phyloP scores from a whole-genome alignment of 1,140 invertebrate species.

The Aethina tumida region DNA sequence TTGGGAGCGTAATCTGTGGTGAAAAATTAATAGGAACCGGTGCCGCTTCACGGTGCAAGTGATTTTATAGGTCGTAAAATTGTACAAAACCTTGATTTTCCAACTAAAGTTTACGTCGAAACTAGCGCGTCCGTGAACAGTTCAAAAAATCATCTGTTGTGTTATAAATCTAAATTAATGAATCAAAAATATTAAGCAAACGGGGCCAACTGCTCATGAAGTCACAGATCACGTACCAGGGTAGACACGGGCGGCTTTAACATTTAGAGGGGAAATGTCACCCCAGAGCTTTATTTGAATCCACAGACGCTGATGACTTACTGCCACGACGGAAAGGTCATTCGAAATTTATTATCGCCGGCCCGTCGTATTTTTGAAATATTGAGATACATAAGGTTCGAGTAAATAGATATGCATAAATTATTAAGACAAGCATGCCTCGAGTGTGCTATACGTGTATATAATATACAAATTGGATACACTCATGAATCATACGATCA shows the following conservation, averaged over 20 bases:
- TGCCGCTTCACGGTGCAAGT: no score
- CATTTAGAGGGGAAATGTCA: conserved; percentile 28
- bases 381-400: conserved; percentile 7
- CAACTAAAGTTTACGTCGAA: no score
- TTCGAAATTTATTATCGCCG: conserved; percentile 25
- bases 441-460: no score
- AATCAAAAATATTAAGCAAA: conserved; percentile 20
- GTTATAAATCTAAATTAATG: conserved; percentile 23
- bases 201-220: conserved; percentile 22
- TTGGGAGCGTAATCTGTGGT: no score
- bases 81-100: no score
- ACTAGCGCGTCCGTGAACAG: no score
- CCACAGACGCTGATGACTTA: conserved; percentile 10
- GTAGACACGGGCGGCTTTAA: conserved; percentile 21
- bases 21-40: no score
- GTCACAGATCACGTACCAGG: conserved; percentile 28
- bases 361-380: conserved; percentile 18
- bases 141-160: not conserved
- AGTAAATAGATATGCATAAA: no score
- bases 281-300: conserved; percentile 21
- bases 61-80: no score
- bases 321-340: conserved; percentile 19
- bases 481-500: no score
- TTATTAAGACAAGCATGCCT: no score
- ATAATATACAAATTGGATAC: no score